These are phyloP conservation scores for Phoeniculus purpureus DNA, from an alignment of 2,797 vertebrate genomes.

Conservation along the genomic window DNA sequence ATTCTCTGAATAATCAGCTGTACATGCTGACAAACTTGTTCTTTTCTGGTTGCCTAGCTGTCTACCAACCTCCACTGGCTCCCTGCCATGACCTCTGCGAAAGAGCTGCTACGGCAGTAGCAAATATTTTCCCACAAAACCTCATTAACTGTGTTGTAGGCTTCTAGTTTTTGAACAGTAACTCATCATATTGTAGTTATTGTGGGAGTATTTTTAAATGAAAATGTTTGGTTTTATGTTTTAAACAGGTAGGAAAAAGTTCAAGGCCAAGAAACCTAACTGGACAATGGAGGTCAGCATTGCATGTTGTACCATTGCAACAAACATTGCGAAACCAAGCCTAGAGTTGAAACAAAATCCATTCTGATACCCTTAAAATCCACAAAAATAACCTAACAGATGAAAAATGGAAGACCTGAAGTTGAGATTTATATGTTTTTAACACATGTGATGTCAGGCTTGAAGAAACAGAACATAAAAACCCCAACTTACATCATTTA, in stretches of 20 bases:
- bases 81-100: slow-evolving; percentile 52
- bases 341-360: background rate
- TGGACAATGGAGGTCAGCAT: background rate
- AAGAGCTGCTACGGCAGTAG: slow-evolving; percentile 49
- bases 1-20: slow-evolving; percentile 53
- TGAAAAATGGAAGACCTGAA: background rate
- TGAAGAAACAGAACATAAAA: background rate
- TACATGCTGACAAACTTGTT: slow-evolving; percentile 76
- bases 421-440: background rate
- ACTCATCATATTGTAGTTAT: background rate
- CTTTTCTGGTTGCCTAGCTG: slow-evolving; percentile 73
- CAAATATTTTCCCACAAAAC: slow-evolving; percentile 38
- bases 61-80: slow-evolving; percentile 59
- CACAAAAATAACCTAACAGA: background rate
- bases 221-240: background rate
- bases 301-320: background rate
- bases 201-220: background rate
- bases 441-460: background rate
- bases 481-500: background rate
- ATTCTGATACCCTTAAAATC: background rate
- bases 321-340: background rate
- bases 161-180: slow-evolving; percentile 44
- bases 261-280: background rate
- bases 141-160: background rate
- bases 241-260: background rate